Percentiles rank a stretch among this genome's conserved stretches.
Conservation (phyloP, 2,888 invertebrate species). For the Noctua janthe region DNA sequence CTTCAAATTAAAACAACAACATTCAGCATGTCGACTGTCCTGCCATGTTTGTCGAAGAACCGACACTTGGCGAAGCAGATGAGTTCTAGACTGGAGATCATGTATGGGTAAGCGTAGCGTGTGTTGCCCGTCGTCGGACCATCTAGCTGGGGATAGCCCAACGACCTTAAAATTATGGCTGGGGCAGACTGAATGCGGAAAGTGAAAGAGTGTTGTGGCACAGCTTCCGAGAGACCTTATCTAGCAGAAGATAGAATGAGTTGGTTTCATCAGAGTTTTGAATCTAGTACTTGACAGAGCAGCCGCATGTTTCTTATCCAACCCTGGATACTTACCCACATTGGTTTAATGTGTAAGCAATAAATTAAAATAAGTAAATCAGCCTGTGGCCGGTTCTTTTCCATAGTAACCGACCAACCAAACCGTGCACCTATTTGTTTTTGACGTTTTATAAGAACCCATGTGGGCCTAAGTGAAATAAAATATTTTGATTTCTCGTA, state of each 20-base stretch:
- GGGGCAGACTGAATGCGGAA: not conserved
- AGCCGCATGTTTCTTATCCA: not conserved
- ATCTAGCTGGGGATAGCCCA: not conserved
- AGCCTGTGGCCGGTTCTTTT: not conserved
- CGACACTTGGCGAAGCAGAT: not conserved
- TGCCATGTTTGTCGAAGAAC: too few species aligned
- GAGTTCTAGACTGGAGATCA: not conserved
- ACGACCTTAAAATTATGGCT: not conserved
- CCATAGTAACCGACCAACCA: not conserved
- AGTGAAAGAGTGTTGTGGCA: fast-evolving
- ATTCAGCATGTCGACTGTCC: not conserved
- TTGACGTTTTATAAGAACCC: not conserved
- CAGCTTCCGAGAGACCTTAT: not conserved
- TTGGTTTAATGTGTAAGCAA: not conserved
- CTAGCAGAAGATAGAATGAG: not conserved
- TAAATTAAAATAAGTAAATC: not conserved
- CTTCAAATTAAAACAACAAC: not conserved
- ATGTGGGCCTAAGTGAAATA: not conserved
- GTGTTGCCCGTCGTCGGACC: not conserved
- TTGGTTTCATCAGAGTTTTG: not conserved
- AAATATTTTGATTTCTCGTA: not conserved
- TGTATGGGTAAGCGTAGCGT: not conserved
- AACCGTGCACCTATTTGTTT: not conserved
- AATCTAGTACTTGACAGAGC: not conserved
- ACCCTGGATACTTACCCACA: not conserved